phyloP scores from a whole-genome alignment of 2,113 vertebrate species.

The Mormoops blainvillei region DNA sequence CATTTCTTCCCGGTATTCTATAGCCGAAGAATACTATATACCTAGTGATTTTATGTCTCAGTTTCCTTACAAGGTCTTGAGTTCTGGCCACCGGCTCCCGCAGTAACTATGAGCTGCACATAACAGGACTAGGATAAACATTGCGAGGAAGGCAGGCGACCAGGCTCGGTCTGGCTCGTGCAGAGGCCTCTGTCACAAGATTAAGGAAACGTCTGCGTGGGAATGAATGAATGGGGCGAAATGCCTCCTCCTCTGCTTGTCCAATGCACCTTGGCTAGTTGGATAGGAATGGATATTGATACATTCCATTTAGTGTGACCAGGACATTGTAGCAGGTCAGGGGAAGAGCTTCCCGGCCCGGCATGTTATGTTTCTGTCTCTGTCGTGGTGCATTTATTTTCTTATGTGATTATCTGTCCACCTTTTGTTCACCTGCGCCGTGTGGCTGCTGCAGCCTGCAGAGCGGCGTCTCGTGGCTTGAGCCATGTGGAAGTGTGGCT shows the following conservation, averaged over 20 bases:
- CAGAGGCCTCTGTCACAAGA: background rate
- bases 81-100: background rate
- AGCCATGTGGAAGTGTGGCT: background rate
- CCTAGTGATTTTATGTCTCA: background rate
- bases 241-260: background rate
- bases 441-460: background rate
- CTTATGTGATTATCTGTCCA: conserved; percentile 35
- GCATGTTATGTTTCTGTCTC: background rate
- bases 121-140: background rate
- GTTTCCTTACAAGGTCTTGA: background rate
- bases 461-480: conserved; percentile 4
- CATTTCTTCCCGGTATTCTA: background rate
- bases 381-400: background rate
- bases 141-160: background rate
- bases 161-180: background rate
- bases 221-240: background rate
- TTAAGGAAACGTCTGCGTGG: background rate
- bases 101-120: too few relatives aligned
- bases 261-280: background rate
- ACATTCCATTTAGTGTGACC: background rate
- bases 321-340: background rate
- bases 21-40: background rate
- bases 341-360: background rate
- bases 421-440: background rate
- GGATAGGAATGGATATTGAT: background rate